Percentiles rank a stretch among this genome's conserved stretches.
Evolutionary conservation across 2,113 vertebrate species (phyloP).

Genomic region (Anguilla rostrata): DNA sequence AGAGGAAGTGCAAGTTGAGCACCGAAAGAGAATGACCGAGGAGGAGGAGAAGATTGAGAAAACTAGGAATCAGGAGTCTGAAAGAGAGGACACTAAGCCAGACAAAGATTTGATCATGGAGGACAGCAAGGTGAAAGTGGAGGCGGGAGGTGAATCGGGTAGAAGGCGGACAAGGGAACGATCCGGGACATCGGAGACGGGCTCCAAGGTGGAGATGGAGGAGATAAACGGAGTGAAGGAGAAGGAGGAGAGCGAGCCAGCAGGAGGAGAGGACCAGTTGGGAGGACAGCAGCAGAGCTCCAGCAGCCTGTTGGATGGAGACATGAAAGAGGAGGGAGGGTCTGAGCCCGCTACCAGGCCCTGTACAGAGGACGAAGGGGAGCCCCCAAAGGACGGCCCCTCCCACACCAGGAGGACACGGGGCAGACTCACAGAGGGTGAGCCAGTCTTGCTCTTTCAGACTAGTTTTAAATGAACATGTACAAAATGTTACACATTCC

Average conservation of each 20-base stretch:
- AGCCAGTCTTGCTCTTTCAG: not conserved
- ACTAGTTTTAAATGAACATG: not conserved
- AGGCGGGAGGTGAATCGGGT: not conserved
- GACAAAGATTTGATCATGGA: not conserved
- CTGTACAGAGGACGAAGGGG: slow-evolving; percentile 29
- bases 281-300: slow-evolving; percentile 6
- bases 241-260: not conserved
- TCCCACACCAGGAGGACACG: slow-evolving; percentile 56
- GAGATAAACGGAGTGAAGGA: slow-evolving; percentile 19
- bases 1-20: not conserved
- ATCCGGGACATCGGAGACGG: not conserved
- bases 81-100: not conserved
- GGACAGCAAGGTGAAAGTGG: not conserved
- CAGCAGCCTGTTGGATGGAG: slow-evolving; percentile 14
- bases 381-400: not conserved
- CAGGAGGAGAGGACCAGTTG: not conserved
- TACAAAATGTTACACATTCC: slow-evolving; percentile 20
- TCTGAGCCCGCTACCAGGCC: slow-evolving; percentile 30
- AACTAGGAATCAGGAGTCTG: not conserved
- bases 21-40: not conserved
- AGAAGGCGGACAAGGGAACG: not conserved
- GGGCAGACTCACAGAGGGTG: slow-evolving; percentile 65
- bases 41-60: slow-evolving; percentile 21
- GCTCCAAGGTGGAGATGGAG: not conserved
- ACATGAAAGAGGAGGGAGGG: slow-evolving; percentile 4